Base-by-base conservation (phyloP, 64 coral and sea anemone species). In the Stichodactyla helianthus region DNA sequence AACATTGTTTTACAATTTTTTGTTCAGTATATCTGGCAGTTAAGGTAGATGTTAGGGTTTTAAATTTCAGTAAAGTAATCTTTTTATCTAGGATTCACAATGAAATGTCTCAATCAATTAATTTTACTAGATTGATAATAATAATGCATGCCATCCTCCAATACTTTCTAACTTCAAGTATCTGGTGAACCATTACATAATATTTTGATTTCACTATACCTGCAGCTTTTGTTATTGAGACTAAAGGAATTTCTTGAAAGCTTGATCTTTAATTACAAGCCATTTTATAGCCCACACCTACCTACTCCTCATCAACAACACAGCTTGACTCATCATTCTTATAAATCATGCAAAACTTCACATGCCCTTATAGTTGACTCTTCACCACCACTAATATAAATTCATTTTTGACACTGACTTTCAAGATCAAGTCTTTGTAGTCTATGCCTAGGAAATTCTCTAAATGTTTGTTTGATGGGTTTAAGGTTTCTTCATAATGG, bases 321-420 rank as follows among this genome's bases (percentile, higher is more conserved):
- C 78, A 81, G 78, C 78, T 81, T 81, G 78, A 81, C 50, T 81
- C 52, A 81, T 81, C 19, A 52, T 81, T 81, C 50, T 81, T 52
- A 81, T 81, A 81, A 81, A 81, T 81, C 50, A 81, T 81, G 78
- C 78, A 81, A 81, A 81, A 53, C 78, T 81, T 81, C 20, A 53
- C 78, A 51, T 81, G 27, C 68, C 68, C 27, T 74, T 74, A 74
- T 27, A 74, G 68, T 74, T 74, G n/a, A 74, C 68, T 74, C 23
- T 74, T 74, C 10, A 74, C 26, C 26, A 74, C 68, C 25, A 74
- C 68, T 74, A 74, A 74, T 35, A 74, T 13, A 23, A 11, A 74
- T 74, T 74, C 68, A 74, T 74, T 74, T 74, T 74, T 10, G 25
- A 74, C 9, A 25, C 11, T 31, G 25, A 74, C n/a, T 74, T 74